Conservation (phyloP, 1,140 invertebrate genomes). For the Pogonomyrmex californicus region DNA sequence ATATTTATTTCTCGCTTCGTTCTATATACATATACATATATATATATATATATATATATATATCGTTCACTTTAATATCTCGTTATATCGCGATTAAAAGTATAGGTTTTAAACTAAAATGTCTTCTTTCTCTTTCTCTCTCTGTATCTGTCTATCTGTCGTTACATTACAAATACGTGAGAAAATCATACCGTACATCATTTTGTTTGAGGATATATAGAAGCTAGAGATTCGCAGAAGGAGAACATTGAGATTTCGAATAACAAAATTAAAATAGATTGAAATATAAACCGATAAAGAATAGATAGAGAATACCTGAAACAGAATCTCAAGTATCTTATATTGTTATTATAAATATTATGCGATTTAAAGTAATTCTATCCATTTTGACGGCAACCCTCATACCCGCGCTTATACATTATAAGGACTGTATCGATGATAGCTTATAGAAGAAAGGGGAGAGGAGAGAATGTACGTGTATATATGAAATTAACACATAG, state of each 20-base stretch:
- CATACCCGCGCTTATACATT: neutral
- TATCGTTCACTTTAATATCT: neutral
- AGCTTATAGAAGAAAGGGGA: neutral
- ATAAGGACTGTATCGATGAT: neutral
- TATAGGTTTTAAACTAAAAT: neutral
- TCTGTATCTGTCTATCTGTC: neutral
- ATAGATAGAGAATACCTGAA: neutral
- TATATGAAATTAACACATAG: neutral
- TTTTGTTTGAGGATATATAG: neutral
- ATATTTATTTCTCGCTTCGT: no score
- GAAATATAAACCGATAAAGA: slow-evolving; percentile 29
- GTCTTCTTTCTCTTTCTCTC: neutral
- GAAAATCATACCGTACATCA: neutral
- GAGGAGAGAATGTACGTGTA: neutral
- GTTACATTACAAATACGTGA: neutral
- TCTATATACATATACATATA: no score
- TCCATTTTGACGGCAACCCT: slow-evolving; percentile 45
- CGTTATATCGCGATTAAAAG: neutral
- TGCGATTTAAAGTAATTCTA: slow-evolving; percentile 73
- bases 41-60: no score
- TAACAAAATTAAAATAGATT: slow-evolving; percentile 23
- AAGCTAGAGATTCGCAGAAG: neutral
- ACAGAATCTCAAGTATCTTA: slow-evolving; percentile 67
- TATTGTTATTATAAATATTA: slow-evolving; percentile 76
- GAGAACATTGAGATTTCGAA: slow-evolving; percentile 33